Evolutionary conservation across 2,797 vertebrate species (phyloP).

Genomic region (Tauraco hartlaubi): DNA sequence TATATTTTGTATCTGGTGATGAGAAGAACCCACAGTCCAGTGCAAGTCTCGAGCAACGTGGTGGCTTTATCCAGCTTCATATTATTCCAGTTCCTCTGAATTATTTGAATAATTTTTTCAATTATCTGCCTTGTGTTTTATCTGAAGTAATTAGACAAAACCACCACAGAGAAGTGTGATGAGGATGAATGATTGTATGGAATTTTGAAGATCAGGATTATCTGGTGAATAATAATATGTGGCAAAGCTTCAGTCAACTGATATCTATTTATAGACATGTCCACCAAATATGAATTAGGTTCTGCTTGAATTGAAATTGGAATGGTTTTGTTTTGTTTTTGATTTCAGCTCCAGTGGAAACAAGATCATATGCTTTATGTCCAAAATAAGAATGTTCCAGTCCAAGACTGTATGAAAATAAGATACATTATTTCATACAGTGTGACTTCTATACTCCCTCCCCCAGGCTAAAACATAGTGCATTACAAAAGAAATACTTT

Average conservation of each 20-base stretch:
- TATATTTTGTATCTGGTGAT: neutral
- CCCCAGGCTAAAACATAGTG: neutral
- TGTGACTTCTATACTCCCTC: neutral
- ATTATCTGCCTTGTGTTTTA: neutral
- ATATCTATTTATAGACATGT: neutral
- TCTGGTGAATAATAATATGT: neutral
- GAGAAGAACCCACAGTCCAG: neutral
- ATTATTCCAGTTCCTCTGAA: neutral
- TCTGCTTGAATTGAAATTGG: neutral
- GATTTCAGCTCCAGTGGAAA: neutral
- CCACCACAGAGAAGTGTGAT: neutral
- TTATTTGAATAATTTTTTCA: neutral
- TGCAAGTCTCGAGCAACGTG: neutral
- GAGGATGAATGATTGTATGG: neutral
- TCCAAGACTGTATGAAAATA: neutral
- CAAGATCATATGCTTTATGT: neutral
- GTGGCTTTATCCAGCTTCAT: neutral
- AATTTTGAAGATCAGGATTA: slow-evolving; percentile 10
- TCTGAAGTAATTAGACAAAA: neutral
- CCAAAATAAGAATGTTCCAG: neutral
- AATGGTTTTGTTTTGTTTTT: neutral
- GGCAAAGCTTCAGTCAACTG: neutral
- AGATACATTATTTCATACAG: neutral
- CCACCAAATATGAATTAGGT: neutral
- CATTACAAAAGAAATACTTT: slow-evolving; percentile 38